These are phyloP conservation scores for Megaceryle alcyon DNA, from an alignment of 2,797 vertebrate genomes.

Conservation along the genomic window DNA sequence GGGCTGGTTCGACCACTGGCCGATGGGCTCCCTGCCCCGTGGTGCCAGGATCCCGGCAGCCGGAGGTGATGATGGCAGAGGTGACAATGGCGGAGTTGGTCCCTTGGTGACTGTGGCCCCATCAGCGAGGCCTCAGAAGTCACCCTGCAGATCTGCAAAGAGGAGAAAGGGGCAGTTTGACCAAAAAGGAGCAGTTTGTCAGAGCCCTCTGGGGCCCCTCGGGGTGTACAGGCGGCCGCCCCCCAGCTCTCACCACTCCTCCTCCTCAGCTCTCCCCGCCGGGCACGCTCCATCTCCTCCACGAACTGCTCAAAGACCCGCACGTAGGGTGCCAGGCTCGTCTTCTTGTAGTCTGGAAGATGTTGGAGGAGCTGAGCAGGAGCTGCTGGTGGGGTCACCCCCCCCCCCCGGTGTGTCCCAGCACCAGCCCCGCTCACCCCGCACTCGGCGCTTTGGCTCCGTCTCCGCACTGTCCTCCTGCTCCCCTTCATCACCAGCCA, in stretches of 20 bases:
- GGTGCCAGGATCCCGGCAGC: too few relatives aligned
- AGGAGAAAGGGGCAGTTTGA: not conserved
- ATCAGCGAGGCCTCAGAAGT: not conserved
- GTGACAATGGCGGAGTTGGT: fast-evolving
- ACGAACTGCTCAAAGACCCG: conserved; percentile 90
- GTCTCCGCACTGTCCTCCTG: conserved; percentile 78
- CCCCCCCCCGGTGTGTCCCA: not conserved
- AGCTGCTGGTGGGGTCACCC: not conserved
- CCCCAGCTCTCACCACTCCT: conserved; percentile 82
- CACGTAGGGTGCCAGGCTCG: conserved; percentile 89
- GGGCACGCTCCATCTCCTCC: conserved; percentile 83
- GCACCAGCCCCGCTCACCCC: conserved; percentile 79
- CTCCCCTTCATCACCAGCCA: conserved; percentile 66
- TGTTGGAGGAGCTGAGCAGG: not conserved
- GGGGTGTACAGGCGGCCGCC: fast-evolving
- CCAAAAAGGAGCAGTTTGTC: not conserved
- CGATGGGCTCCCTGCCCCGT: fast-evolving
- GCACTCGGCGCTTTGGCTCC: conserved; percentile 77
- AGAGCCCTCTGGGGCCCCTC: not conserved
- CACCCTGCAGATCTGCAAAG: not conserved
- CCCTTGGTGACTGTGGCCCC: not conserved
- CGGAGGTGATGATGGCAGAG: not conserved
- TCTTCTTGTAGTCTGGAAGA: conserved; percentile 90
- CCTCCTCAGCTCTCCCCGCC: conserved; percentile 86
- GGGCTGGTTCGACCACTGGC: fast-evolving